phyloP scores from a whole-genome alignment of 2,797 vertebrate species.

The Channallabes apus region DNA sequence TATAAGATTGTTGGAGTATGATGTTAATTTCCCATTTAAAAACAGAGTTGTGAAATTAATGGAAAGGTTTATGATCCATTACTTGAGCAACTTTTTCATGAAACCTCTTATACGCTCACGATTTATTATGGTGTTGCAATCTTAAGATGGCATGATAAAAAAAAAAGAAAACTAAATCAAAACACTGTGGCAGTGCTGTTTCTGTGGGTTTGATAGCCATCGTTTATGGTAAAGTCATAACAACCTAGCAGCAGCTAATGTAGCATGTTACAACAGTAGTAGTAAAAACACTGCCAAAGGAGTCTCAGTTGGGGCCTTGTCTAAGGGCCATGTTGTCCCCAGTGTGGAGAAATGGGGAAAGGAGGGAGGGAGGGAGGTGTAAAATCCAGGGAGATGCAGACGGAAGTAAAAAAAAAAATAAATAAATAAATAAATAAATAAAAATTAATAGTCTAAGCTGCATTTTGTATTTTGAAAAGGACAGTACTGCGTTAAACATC shows the following conservation, averaged over 20 bases:
- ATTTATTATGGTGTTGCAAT: background rate
- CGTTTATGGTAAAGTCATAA: background rate
- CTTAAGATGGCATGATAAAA: background rate
- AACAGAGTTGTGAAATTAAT: background rate
- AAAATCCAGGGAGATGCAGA: background rate
- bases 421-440: too few species aligned
- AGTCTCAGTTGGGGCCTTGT: too few species aligned
- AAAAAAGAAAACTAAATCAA: background rate
- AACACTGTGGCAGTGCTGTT: background rate
- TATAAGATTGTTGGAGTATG: background rate
- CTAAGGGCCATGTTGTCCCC: background rate
- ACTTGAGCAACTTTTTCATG: background rate
- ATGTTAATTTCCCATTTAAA: background rate
- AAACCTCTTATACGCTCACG: background rate
- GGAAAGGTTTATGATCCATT: background rate
- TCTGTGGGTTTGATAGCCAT: background rate
- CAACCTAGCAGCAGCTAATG: background rate
- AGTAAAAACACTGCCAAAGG: background rate
- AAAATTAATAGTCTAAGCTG: background rate
- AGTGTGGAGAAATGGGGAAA: background rate
- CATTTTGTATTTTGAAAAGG: background rate
- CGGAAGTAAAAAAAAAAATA: background rate
- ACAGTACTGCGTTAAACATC: background rate
- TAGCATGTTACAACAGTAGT: background rate
- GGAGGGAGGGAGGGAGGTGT: background rate